Evolutionary conservation across 2,113 vertebrate species (phyloP).

Genomic region (Hypanus sabinus): DNA sequence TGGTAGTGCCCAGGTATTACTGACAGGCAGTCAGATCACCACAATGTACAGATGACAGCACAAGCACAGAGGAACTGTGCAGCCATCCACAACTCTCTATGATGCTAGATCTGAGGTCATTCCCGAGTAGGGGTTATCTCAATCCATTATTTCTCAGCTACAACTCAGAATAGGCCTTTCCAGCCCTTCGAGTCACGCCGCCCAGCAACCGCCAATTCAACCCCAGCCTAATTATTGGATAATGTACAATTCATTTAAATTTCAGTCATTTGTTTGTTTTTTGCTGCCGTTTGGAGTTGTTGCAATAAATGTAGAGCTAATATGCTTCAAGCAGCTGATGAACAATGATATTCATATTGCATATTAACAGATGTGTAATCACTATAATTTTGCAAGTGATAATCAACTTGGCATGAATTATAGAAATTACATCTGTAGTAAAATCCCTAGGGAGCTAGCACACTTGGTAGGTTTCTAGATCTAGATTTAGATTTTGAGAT

Average conservation of each 20-base stretch:
- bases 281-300: neutral
- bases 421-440: neutral
- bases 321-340: constrained; percentile 12
- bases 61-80: neutral
- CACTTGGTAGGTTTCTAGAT: neutral
- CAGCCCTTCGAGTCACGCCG: no score
- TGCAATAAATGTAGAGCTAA: neutral
- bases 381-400: constrained; percentile 21
- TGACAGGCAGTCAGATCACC: neutral
- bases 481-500: no score
- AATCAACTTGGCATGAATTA: constrained; percentile 29
- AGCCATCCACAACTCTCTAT: neutral
- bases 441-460: neutral
- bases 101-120: neutral
- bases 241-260: neutral
- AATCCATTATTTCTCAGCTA: neutral
- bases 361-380: constrained; percentile 27
- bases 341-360: constrained; percentile 15
- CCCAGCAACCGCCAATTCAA: no score
- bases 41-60: neutral
- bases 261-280: neutral
- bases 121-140: neutral
- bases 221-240: no score
- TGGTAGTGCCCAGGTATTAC: neutral
- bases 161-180: no score